phyloP scores from a whole-genome alignment of 2,797 vertebrate genomes.

The Hippoglossus hippoglossus region DNA sequence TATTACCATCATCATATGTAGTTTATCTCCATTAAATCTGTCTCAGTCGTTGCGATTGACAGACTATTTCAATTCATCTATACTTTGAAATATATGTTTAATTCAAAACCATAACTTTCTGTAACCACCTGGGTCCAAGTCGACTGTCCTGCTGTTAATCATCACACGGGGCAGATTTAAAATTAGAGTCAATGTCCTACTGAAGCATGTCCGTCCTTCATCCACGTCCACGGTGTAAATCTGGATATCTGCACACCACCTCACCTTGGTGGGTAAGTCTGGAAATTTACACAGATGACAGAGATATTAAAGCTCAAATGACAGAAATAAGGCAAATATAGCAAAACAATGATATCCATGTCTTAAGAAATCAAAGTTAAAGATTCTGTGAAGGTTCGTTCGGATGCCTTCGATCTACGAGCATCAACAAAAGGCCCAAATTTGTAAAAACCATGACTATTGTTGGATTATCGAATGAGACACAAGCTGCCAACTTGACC shows the following conservation, averaged over 20 bases:
- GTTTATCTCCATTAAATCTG: no score
- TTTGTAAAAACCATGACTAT: no score
- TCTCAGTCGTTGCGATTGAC: no score
- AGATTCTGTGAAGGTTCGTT: no score
- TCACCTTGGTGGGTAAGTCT: neutral
- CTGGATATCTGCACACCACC: conserved; percentile 1
- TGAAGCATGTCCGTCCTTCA: conserved; percentile 42
- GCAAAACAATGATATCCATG: no score
- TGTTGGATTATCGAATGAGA: no score
- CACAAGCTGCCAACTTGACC: neutral
- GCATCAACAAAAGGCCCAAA: no score
- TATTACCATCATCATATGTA: neutral
- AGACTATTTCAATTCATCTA: neutral
- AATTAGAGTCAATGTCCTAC: conserved; percentile 42
- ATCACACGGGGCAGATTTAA: conserved; percentile 35
- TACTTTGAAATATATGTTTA: neutral
- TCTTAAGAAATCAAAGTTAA: no score
- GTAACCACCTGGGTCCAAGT: neutral
- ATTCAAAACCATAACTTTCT: neutral
- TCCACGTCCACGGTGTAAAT: conserved; percentile 43
- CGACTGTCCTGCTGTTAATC: conserved; percentile 32
- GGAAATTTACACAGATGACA: no score
- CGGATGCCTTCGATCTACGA: no score
- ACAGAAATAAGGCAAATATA: no score
- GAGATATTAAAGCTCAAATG: no score